phyloP scores from a whole-genome alignment of 2,113 vertebrate genomes.

The Egretta garzetta region DNA sequence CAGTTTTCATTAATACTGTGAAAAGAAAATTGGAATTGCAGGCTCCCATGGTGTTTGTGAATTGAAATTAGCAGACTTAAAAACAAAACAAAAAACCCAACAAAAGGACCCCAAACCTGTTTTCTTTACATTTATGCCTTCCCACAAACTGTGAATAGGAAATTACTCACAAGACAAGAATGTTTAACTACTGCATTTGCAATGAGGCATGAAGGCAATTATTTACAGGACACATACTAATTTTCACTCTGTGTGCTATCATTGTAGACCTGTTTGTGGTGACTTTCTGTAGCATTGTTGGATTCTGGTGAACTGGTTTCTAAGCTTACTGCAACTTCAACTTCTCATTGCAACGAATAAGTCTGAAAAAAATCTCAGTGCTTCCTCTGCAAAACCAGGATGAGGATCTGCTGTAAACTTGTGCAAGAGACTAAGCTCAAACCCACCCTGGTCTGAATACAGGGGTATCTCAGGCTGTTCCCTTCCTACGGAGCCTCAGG shows the following conservation, averaged over 20 bases:
- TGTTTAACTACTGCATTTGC: conserved; percentile 54
- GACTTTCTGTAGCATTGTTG: conserved; percentile 5
- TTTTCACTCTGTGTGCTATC: conserved; percentile 49
- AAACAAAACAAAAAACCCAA: conserved; percentile 11
- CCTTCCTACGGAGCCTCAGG: neutral
- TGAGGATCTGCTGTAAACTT: neutral
- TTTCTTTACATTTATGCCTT: conserved; percentile 62
- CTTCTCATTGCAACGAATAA: fast-evolving
- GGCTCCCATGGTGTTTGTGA: conserved; percentile 68
- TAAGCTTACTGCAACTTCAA: neutral
- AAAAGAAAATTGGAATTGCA: conserved; percentile 79
- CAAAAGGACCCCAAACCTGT: conserved; percentile 24
- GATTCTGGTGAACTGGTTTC: neutral
- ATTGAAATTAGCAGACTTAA: conserved; percentile 74
- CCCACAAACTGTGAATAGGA: conserved; percentile 46
- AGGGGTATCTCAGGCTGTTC: neutral
- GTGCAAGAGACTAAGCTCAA: neutral
- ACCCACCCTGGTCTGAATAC: neutral
- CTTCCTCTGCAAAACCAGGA: neutral
- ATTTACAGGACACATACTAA: conserved; percentile 24
- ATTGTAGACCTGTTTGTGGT: conserved; percentile 32
- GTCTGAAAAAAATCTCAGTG: neutral
- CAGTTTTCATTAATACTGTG: conserved; percentile 74
- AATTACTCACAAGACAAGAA: conserved; percentile 49
- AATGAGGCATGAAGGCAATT: conserved; percentile 44